Evolutionary conservation across 2,113 vertebrate genomes (phyloP), one percentile per base, ranked within the genome.

Genomic region (Andinoacara biseriatus): DNA sequence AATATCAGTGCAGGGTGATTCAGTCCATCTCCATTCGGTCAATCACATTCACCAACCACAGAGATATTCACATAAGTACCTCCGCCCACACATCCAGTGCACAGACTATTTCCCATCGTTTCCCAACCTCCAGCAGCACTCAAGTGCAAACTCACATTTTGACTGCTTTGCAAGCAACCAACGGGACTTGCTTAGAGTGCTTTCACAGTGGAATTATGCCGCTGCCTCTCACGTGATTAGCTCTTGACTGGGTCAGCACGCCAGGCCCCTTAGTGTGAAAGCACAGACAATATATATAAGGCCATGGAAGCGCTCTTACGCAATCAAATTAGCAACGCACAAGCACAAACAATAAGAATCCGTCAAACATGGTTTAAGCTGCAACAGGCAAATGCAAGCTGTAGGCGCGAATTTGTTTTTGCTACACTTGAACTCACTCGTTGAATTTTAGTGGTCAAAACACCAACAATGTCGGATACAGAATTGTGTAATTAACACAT

Each of bases 1-100:
- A 78, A 67, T 74, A 81, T 84, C 62, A 60, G 17, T 60, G 10
- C 54, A 18, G 58, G 26, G 87, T 52, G 82, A 82, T 76, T 85
- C 80, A 79, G 49, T 85, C 60, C 79, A 78, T 86, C 84, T 33
- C 67, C 67, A 72, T 72, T 90, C 10, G 1, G 83, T 83, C 61
- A 90, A 84, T 86, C 80, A 67, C 62, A 84, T 83, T 78, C 58
- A 86, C 69, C 57, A 84, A 82, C 43, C 57, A 33, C 78, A 58
- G 31, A 80, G 79, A 86, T 52, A 72, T 59, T 76, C 49, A 82
- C 79, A 76, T 57, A 60, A 74, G 74, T 49, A 52, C 74, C 78
- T 76, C 54, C 31, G n/a, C 86, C 61, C 85, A 87, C 80, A 77
- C 80, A 82, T 65, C 35, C 40, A 81, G 49, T n/a, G 46, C 61